Conservation (phyloP, 2,888 invertebrate species). For the Tetheella fluctuosa region DNA sequence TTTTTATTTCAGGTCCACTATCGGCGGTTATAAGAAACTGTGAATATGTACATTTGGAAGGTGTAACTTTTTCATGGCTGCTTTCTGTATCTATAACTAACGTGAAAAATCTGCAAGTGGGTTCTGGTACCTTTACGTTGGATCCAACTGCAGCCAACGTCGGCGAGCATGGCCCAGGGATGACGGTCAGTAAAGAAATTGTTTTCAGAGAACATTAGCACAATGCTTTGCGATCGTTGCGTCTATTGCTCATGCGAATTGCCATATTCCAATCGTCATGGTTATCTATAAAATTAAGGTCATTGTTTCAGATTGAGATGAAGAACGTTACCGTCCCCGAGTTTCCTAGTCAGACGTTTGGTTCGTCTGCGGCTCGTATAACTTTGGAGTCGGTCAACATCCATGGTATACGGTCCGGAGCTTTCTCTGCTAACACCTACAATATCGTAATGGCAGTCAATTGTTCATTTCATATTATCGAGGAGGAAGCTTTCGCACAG, state of each 20-base stretch:
- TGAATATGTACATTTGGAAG: constrained; percentile 84
- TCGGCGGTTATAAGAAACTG: constrained; percentile 85
- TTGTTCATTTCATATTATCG: constrained; percentile 84
- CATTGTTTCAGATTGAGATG: constrained; percentile 85
- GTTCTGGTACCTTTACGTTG: constrained; percentile 86
- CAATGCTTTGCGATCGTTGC: constrained; percentile 28
- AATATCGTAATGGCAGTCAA: constrained; percentile 85
- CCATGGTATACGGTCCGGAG: constrained; percentile 83
- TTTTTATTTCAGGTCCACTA: constrained; percentile 82
- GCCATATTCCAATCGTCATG: background rate
- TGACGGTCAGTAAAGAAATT: constrained; percentile 67
- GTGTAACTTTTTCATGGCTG: constrained; percentile 87
- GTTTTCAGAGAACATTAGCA: background rate
- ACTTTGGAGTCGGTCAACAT: constrained; percentile 80
- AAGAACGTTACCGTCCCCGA: constrained; percentile 84
- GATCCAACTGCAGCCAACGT: constrained; percentile 84
- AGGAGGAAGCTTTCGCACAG: constrained; percentile 86
- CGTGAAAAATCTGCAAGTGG: constrained; percentile 82
- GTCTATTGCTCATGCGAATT: constrained; percentile 27
- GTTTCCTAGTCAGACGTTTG: constrained; percentile 86
- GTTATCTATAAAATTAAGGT: constrained; percentile 2
- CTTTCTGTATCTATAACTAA: constrained; percentile 84
- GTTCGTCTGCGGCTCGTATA: constrained; percentile 86
- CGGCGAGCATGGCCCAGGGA: constrained; percentile 86
- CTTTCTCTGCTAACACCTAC: constrained; percentile 87